Percentiles rank a stretch among this genome's conserved stretches.
phyloP scores from a whole-genome alignment of 2,797 vertebrate species.

The Meriones psammophilus region DNA sequence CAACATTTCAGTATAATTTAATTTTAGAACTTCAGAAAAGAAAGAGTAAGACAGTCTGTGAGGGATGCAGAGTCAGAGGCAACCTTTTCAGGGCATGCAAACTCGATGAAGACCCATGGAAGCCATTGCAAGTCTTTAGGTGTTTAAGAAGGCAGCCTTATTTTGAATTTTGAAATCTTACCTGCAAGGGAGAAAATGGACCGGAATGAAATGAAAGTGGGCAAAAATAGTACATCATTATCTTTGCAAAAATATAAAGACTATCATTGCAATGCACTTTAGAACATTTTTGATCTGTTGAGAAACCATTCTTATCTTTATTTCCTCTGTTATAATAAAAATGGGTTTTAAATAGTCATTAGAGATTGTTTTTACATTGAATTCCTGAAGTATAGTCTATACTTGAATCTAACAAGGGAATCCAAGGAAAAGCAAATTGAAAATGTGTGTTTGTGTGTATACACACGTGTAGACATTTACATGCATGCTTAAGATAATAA shows the following conservation, averaged over 20 bases:
- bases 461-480: neutral
- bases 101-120: neutral
- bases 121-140: neutral
- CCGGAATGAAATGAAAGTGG: neutral
- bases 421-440: neutral
- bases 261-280: neutral
- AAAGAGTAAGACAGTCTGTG: neutral
- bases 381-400: neutral
- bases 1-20: neutral
- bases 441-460: neutral
- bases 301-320: neutral
- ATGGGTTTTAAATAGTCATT: neutral
- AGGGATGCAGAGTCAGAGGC: neutral
- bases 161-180: slow-evolving; percentile 38
- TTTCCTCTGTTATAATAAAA: neutral
- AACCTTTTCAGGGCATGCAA: neutral
- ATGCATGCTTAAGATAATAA: neutral
- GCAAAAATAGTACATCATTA: neutral
- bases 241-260: neutral
- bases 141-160: neutral
- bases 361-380: neutral
- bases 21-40: neutral
- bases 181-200: neutral
- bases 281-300: neutral
- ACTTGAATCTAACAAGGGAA: neutral